Evolutionary conservation across 2,888 invertebrate species (phyloP), one percentile per base, ranked within the genome.

Genomic region (Penaeus monodon): DNA sequence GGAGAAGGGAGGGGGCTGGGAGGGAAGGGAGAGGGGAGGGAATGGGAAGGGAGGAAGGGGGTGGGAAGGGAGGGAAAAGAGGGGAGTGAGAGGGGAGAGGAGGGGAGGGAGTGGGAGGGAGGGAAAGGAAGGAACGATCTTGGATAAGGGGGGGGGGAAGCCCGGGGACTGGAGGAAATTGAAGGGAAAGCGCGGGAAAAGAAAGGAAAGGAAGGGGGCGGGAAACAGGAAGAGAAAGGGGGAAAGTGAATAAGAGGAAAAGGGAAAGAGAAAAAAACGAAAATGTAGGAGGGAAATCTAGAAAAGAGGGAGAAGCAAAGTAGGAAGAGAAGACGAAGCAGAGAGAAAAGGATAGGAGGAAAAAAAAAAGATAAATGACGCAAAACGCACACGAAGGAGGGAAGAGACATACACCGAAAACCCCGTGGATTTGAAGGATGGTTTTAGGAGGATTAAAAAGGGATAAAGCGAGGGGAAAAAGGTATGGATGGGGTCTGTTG

Each of bases 271-370:
- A 44, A 7, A 7, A 44, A 44, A 44, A 7, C 0, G 6, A 44
- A 7, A 7, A 0, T 0, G 7, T 2, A 7, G 7, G 7, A 8
- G 7, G 38, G 38, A 44, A 7, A 7, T 2, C 2, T 0, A 44
- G 38, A 7, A 8, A 44, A 44, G 38, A 7, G 38, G 7, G 38
- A 7, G 8, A 7, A 8, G 8, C 4, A 7, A 8, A 14, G 14
- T 12, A 57, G 10, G 49, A 49, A 49, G 49, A 3, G 49, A 14
- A 8, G 14, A 49, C 17, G 2, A 2, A 3, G 14, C 12, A 20
- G 24, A 20, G 17, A 17, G 24, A 2, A 3, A 17, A 14, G 24
- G 24, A 14, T 33, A 3, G 17, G 24, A 17, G 17, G 17, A 57
- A 2, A 14, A 0, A 14, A 12, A 14, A 2, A 1, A 17, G 3